phyloP scores from a whole-genome alignment of 1,140 invertebrate species.

The Octopus bimaculoides region DNA sequence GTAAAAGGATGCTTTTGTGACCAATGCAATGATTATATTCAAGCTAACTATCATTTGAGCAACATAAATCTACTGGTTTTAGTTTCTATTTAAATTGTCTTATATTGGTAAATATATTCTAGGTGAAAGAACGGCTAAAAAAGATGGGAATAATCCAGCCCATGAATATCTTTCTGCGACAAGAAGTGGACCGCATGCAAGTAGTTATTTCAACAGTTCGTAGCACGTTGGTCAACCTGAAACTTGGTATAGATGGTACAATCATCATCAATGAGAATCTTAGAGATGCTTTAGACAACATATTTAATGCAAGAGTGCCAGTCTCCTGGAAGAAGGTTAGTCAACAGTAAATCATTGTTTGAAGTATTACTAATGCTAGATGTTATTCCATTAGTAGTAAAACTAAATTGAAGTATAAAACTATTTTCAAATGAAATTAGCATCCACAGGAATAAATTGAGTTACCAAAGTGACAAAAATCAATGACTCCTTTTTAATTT shows the following conservation, averaged over 20 bases:
- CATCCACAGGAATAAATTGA: too few species aligned
- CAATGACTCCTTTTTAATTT: too few species aligned
- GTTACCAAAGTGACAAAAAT: too few species aligned
- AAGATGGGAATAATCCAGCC: conserved; percentile 66
- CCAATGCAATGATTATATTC: too few species aligned
- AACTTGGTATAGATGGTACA: conserved; percentile 93
- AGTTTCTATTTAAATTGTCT: too few species aligned
- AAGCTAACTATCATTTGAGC: too few species aligned
- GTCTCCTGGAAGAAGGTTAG: conserved; percentile 41
- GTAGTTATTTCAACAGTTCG: conserved; percentile 46
- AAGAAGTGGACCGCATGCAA: conserved; percentile 55
- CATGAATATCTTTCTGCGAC: conserved; percentile 52
- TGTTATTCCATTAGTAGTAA: too few species aligned
- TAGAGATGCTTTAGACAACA: conserved; percentile 51
- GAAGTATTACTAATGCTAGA: too few species aligned
- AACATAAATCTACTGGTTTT: too few species aligned
- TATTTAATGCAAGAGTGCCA: conserved; percentile 55
- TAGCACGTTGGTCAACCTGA: conserved; percentile 79
- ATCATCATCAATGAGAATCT: conserved; percentile 87
- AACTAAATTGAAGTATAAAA: too few species aligned
- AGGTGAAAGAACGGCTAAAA: conserved; percentile 62
- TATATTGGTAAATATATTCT: background rate
- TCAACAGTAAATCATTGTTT: background rate
- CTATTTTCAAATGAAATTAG: too few species aligned
- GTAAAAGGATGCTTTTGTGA: too few species aligned